phyloP scores from a whole-genome alignment of 2,113 vertebrate species.

The Aspiorhynchus laticeps region DNA sequence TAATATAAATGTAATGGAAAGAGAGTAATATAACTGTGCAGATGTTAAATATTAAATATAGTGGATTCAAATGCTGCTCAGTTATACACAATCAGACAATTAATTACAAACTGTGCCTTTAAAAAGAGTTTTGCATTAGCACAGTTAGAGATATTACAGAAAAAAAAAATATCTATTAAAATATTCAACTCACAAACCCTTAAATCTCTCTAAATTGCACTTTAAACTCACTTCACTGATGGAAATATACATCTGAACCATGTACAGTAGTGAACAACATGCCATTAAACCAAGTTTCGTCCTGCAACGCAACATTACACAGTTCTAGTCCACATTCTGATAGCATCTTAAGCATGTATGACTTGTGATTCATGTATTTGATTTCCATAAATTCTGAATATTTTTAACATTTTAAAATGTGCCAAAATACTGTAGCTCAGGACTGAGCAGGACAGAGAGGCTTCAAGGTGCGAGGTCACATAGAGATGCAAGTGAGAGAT shows the following conservation, averaged over 20 bases:
- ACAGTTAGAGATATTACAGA: background rate
- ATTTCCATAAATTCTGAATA: background rate
- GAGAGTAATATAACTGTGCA: constrained; percentile 19
- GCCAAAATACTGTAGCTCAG: constrained; percentile 46
- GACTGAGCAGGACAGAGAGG: constrained; percentile 9
- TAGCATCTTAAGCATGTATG: constrained; percentile 6
- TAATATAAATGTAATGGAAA: constrained; percentile 13
- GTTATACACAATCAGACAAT: background rate
- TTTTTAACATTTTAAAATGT: constrained; percentile 40
- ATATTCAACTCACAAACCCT: background rate
- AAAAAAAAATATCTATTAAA: background rate
- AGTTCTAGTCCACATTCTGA: background rate
- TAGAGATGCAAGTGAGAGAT: background rate
- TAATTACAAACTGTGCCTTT: constrained; percentile 28
- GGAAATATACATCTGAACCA: background rate
- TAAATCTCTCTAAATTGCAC: constrained; percentile 47
- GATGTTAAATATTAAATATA: background rate
- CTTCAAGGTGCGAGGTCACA: constrained; percentile 1
- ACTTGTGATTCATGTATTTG: constrained; percentile 23
- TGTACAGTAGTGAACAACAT: constrained; percentile 13
- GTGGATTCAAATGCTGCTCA: background rate
- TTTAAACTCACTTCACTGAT: constrained; percentile 46
- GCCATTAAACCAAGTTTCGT: constrained; percentile 4
- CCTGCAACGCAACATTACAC: background rate
- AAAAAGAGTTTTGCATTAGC: background rate